Evolutionary conservation across 1,140 invertebrate species (phyloP), one percentile per base, ranked within the genome.

Genomic region (Pygmarrhopalites habei): DNA sequence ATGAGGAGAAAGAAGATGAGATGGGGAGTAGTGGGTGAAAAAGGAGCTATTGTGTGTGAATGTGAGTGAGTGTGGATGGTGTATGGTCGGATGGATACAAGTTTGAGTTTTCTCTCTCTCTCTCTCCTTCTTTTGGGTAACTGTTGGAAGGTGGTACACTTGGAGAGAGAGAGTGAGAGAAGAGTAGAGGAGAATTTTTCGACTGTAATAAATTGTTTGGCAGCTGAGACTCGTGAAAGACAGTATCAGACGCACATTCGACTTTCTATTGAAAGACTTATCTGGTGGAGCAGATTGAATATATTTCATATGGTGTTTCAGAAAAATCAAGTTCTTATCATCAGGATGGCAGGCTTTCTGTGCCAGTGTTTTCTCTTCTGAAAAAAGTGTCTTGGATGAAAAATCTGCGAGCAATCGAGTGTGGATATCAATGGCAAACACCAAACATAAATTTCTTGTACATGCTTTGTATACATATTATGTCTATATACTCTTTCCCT

Each of bases 401-500:
- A 70, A 70, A 70, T 70, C 68, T 70, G 68, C 58, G 65, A 65
- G 68, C 68, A 70, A 70, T 70, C 68, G 68, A 70, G 68, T 70
- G 68, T 70, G 68, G 64, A 67, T 70, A 70, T 70, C 68, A 67
- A 67, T 64, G 63, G 62, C 62, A 70, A 67, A 67, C 65, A 67
- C 68, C 68, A 67, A 67, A 70, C 68, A 70, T 70, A 70, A 65
- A 69, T 69, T 65, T 62, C 60, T 47, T 66, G 59, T 61, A 62
- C 52, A 65, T 29, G 41, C n/a, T n/a, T n/a, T n/a, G n/a, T n/a
- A n/a, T n/a, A n/a, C n/a, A n/a, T n/a, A n/a, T n/a, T 64, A 32
- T 4, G 4, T 21, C 19, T n/a, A 1, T 41, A 39, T 58, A 58
- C 41, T 52, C 21, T 10, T 52, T 25, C 28, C 49, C 26, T 28